phyloP scores from a whole-genome alignment of 1,140 invertebrate genomes.

The Ganaspis sp. region DNA sequence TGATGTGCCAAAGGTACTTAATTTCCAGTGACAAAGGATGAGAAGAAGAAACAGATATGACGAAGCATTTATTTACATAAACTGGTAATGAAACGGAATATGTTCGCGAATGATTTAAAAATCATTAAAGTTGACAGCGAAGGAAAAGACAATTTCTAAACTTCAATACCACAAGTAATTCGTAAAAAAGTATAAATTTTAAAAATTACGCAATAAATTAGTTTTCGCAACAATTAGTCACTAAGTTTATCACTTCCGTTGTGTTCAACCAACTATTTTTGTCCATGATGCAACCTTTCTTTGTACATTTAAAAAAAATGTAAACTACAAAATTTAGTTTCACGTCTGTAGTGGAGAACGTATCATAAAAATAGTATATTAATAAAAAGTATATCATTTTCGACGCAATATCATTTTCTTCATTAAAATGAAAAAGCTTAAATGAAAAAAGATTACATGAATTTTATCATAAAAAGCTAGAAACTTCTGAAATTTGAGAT shows the following conservation, averaged over 20 bases:
- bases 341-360: too few species aligned
- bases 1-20: background rate
- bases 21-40: background rate
- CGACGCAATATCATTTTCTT: too few species aligned
- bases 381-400: too few species aligned
- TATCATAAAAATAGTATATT: too few species aligned
- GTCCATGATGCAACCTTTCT: background rate
- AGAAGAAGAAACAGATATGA: background rate
- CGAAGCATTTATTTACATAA: constrained; percentile 1
- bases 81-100: background rate
- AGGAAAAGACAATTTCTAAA: background rate
- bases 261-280: background rate
- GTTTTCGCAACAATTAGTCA: background rate
- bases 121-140: background rate
- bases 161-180: background rate
- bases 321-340: background rate
- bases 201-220: too few species aligned
- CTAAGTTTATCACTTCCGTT: background rate
- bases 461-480: too few species aligned
- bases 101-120: background rate
- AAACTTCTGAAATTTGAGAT: background rate
- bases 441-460: too few species aligned
- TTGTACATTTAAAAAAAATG: too few species aligned
- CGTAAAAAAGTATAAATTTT: background rate
- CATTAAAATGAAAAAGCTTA: too few species aligned